These are phyloP conservation scores for Sebastes goodei DNA, from an alignment of 2,797 vertebrate species.

Conservation along the genomic window DNA sequence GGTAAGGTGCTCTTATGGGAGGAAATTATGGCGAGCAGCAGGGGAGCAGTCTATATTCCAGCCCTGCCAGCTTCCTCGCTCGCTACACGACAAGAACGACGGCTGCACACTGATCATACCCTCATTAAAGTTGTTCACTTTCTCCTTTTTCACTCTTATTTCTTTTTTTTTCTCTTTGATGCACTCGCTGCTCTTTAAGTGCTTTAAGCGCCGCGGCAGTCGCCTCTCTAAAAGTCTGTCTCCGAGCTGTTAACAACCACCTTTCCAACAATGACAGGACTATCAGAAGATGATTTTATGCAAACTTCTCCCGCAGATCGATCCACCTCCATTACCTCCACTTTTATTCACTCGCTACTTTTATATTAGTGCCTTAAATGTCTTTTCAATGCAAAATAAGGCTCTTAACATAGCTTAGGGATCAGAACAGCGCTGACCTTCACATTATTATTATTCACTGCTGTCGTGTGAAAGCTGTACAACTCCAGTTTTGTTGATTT, in stretches of 20 bases:
- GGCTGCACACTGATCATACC: constrained; percentile 69
- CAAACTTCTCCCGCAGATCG: constrained; percentile 53
- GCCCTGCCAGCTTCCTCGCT: constrained; percentile 23
- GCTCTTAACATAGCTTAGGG: constrained; percentile 75
- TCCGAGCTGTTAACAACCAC: constrained; percentile 57
- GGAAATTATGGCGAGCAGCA: constrained; percentile 56
- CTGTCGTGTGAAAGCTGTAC: constrained; percentile 19
- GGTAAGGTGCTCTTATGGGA: constrained; percentile 44
- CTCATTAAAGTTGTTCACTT: constrained; percentile 66
- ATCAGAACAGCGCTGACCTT: constrained; percentile 63
- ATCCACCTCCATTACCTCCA: constrained; percentile 58
- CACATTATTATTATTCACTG: constrained; percentile 43
- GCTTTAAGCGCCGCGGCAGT: constrained; percentile 39
- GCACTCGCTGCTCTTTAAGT: constrained; percentile 65
- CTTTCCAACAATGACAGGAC: constrained; percentile 59
- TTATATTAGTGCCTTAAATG: constrained; percentile 60
- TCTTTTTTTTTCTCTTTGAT: constrained; percentile 28
- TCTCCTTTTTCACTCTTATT: constrained; percentile 51
- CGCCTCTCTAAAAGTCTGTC: constrained; percentile 47
- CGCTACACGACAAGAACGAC: constrained; percentile 34
- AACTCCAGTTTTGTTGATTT: not conserved
- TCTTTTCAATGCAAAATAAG: constrained; percentile 72
- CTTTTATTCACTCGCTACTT: constrained; percentile 61
- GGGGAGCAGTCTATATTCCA: constrained; percentile 37
- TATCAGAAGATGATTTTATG: constrained; percentile 59